phyloP scores from a whole-genome alignment of 2,113 vertebrate genomes.

The Opisthocomus hoazin region DNA sequence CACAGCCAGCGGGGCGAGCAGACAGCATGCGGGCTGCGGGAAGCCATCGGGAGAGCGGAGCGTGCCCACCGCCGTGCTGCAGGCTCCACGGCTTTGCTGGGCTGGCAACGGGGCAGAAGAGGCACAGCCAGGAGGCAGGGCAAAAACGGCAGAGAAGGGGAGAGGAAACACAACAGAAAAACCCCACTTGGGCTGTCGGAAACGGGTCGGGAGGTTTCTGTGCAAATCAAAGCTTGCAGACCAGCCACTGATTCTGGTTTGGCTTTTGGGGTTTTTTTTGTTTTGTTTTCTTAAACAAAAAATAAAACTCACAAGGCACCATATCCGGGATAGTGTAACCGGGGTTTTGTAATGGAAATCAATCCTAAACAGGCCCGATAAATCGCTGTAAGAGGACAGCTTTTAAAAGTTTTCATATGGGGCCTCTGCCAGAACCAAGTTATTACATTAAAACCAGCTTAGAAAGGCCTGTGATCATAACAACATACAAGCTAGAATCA shows the following conservation, averaged over 20 bases:
- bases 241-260: not conserved
- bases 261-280: no score
- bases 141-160: not conserved
- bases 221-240: not conserved
- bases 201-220: not conserved
- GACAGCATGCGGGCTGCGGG: not conserved
- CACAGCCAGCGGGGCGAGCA: not conserved
- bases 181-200: not conserved
- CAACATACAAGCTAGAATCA: not conserved
- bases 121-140: no score
- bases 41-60: not conserved
- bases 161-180: not conserved
- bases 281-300: not conserved
- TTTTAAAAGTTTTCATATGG: constrained; percentile 17
- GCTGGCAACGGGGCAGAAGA: no score
- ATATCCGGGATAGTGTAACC: not conserved
- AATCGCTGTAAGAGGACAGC: not conserved
- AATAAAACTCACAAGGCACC: not conserved
- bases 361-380: constrained; percentile 24
- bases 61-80: not conserved
- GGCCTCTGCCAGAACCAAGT: not conserved
- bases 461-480: not conserved
- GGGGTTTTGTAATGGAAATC: constrained; percentile 25
- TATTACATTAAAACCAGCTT: constrained; percentile 9
- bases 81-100: no score